Conservation (phyloP, 1,140 invertebrate species). For the Drosophila parvula region DNA sequence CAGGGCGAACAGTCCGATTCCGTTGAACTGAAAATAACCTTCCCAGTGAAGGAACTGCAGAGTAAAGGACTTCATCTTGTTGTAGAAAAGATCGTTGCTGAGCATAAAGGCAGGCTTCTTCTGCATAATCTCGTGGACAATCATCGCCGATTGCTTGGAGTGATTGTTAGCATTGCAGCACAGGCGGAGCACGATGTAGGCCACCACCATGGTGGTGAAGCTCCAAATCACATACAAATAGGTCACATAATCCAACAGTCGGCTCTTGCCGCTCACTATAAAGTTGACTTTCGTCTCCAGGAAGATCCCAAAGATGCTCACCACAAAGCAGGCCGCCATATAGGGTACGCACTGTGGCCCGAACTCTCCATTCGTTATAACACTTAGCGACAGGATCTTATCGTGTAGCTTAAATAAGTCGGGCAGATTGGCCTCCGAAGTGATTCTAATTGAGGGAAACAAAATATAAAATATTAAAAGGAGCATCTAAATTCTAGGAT, state of each 20-base stretch:
- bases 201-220: slow-evolving; percentile 73
- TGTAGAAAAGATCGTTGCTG: slow-evolving; percentile 81
- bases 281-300: slow-evolving; percentile 82
- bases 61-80: slow-evolving; percentile 84
- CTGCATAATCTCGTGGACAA: slow-evolving; percentile 84
- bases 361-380: slow-evolving; percentile 77
- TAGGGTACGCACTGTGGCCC: slow-evolving; percentile 79
- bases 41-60: slow-evolving; percentile 83
- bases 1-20: slow-evolving; percentile 77
- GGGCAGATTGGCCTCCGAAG: slow-evolving; percentile 74
- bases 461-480: neutral
- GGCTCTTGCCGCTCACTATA: slow-evolving; percentile 69
- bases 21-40: slow-evolving; percentile 82
- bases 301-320: slow-evolving; percentile 81
- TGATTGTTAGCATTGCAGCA: slow-evolving; percentile 80
- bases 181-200: slow-evolving; percentile 77
- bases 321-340: slow-evolving; percentile 81
- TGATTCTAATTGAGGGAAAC: slow-evolving; percentile 38
- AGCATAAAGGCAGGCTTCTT: slow-evolving; percentile 83
- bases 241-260: slow-evolving; percentile 66
- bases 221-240: slow-evolving; percentile 79
- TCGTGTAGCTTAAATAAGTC: slow-evolving; percentile 79
- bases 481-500: neutral
- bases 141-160: slow-evolving; percentile 82
- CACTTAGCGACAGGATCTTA: slow-evolving; percentile 76